Base-by-base conservation (phyloP, 23 tunicate species). In the Styela clava region DNA sequence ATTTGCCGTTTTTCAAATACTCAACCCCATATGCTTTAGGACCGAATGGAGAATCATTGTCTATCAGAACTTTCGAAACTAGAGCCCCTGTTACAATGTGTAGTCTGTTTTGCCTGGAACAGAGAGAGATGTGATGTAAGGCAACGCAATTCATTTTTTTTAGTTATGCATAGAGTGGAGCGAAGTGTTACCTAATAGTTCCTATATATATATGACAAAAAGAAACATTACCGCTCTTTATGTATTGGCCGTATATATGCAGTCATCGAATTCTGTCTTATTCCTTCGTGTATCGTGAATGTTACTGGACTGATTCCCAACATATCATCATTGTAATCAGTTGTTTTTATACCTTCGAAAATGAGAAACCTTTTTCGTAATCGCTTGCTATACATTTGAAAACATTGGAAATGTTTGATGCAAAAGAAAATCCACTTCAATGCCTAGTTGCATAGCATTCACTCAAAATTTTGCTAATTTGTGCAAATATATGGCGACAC, bases 21-120 rank as follows among this genome's bases (percentile, higher is more conserved):
- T 71, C 83, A n/a, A 92, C 92, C 18, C 92, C 92, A 16, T 27
- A 24, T 31, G 90, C 97, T 63, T 31, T 32, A 9, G 86, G 82
- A 20, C 31, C 31, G 18, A 33, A 52, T 26, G 65, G 69, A 1
- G 71, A n/a, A 27, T 31, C 25, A 22, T 84, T 80, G 63, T 86
- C 72, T 36, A 91, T 68, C 56, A 92, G 0, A 27, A 92, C 52
- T 79, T 83, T 69, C 28, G 24, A 77, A 22, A 84, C 97, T 22
- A 79, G 88, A 12, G 97, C 91, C 2, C 77, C 32, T 23, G 65
- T 51, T 12, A 84, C 24, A 35, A 92, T 31, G 74, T 87, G 92
- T 5, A 92, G 79, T 22, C 63, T 27, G n/a, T 67, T 29, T 24
- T 67, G 19, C 31, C 71, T 67, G 56, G 7, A 44, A 44, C 7